These are phyloP conservation scores for Melanotaenia nigrans DNA, from an alignment of 2,797 vertebrate species.

Conservation along the genomic window DNA sequence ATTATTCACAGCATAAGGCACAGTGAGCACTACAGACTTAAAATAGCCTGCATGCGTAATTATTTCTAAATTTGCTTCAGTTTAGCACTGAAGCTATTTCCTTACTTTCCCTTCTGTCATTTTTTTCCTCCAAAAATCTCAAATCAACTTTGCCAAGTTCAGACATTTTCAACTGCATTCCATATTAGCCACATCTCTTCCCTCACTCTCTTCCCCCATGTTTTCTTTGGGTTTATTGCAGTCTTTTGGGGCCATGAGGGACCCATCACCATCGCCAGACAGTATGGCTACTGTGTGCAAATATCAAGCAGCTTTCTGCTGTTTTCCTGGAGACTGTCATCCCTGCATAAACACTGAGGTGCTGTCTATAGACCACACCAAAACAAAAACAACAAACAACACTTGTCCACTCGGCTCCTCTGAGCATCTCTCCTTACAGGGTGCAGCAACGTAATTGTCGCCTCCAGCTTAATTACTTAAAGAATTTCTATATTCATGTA, in stretches of 20 bases:
- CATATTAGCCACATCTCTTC: constrained; percentile 43
- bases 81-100: constrained; percentile 22
- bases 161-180: constrained; percentile 39
- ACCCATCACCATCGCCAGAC: constrained; percentile 73
- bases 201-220: constrained; percentile 32
- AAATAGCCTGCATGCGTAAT: background rate
- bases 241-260: constrained; percentile 70
- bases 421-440: constrained; percentile 21
- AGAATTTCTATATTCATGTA: constrained; percentile 25
- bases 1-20: background rate
- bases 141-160: constrained; percentile 45
- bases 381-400: constrained; percentile 4
- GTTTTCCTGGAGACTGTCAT: constrained; percentile 69
- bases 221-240: constrained; percentile 66
- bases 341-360: constrained; percentile 70
- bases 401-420: background rate
- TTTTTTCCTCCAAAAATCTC: constrained; percentile 16
- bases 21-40: background rate
- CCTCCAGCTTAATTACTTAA: constrained; percentile 27
- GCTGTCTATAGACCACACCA: constrained; percentile 42
- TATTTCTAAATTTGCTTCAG: constrained; percentile 11
- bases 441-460: constrained; percentile 15
- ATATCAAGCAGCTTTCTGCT: constrained; percentile 72
- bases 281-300: constrained; percentile 74
- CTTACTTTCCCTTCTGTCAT: background rate